Evolutionary conservation across 2,113 vertebrate species (phyloP).

Genomic region (Crypturellus undulatus): DNA sequence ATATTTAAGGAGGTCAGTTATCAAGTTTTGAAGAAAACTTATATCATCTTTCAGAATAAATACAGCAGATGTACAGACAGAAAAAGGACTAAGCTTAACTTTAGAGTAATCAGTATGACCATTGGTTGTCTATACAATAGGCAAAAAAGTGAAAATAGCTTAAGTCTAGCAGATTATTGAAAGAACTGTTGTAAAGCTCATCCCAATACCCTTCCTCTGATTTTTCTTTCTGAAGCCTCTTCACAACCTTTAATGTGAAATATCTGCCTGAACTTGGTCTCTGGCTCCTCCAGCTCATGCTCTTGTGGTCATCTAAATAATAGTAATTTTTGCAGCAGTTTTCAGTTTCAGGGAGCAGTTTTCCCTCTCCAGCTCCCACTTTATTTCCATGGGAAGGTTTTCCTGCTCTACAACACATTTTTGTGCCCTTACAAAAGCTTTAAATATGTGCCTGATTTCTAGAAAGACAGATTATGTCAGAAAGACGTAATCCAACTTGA

Average conservation of each 20-base stretch:
- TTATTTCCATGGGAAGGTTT: not conserved
- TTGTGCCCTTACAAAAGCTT: not conserved
- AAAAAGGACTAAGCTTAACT: not conserved
- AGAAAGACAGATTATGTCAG: no score
- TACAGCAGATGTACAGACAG: not conserved
- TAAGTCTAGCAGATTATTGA: accelerated
- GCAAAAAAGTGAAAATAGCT: not conserved
- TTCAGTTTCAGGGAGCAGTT: not conserved
- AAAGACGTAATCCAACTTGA: not conserved
- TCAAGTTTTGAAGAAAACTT: not conserved
- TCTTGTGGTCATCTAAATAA: not conserved
- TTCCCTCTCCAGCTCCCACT: not conserved
- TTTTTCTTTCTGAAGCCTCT: not conserved
- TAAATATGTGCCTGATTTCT: not conserved
- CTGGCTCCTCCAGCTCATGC: accelerated
- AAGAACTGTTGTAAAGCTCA: not conserved
- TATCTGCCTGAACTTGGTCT: not conserved
- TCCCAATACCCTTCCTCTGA: not conserved
- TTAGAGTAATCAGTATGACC: not conserved
- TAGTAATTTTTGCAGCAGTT: not conserved
- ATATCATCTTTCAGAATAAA: not conserved
- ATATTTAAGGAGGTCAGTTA: not conserved
- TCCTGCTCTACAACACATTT: not conserved
- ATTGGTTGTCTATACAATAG: not conserved
- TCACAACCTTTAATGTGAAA: not conserved